A percentile compares a stretch with the other conserved stretches of the same genome.
Conservation (phyloP, 2,888 invertebrate genomes). For the Tyria jacobaeae region DNA sequence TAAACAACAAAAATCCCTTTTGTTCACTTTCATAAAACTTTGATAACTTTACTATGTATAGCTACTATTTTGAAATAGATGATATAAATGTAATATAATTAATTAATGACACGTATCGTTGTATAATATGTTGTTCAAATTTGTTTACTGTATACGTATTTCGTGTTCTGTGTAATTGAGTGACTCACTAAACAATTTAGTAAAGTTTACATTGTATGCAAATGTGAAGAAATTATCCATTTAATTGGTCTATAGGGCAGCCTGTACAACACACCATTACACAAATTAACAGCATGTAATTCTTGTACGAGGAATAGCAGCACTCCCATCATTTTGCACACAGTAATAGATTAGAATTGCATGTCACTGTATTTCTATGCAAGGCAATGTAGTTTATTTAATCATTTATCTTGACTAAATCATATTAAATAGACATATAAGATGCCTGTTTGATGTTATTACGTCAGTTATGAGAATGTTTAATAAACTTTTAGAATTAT, state of each 20-base stretch:
- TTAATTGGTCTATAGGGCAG: constrained; percentile 36
- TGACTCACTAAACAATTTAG: constrained; percentile 30
- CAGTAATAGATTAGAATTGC: constrained; percentile 48
- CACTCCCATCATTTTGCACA: constrained; percentile 47
- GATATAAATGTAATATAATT: no score
- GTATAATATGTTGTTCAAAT: not conserved
- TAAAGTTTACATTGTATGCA: constrained; percentile 43
- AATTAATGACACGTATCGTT: not conserved
- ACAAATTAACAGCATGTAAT: constrained; percentile 59
- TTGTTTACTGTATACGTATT: constrained; percentile 3
- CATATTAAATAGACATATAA: not conserved
- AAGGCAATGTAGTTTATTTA: no score
- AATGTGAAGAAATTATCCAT: constrained; percentile 40
- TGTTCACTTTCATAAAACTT: not conserved
- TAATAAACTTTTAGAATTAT: no score
- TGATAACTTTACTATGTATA: not conserved
- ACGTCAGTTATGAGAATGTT: no score
- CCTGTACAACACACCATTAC: constrained; percentile 48
- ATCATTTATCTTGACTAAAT: constrained; percentile 41
- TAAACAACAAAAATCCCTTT: no score
- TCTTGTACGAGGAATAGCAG: constrained; percentile 39
- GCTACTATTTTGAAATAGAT: no score
- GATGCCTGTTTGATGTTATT: not conserved
- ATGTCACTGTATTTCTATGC: constrained; percentile 52
- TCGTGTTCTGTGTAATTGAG: constrained; percentile 10